Evolutionary conservation across 2,113 vertebrate species (phyloP), one percentile per base, ranked within the genome.

Genomic region (Apteryx mantelli): DNA sequence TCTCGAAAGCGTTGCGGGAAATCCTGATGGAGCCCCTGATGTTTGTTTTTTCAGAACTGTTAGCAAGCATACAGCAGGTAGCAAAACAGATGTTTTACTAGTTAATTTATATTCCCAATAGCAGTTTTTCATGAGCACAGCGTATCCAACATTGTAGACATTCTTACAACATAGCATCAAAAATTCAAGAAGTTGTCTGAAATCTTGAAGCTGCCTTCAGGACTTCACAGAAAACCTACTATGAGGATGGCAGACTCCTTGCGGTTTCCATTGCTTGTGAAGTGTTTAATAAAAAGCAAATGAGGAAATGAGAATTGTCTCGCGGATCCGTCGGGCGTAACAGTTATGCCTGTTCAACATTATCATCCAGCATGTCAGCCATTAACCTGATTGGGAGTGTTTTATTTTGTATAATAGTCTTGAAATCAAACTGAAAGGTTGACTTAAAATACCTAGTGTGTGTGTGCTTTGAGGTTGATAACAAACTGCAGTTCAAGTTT

Each of bases 401-500:
- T 96, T 89, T 73, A 70, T 90, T 97, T 79, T 79, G 81, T 94
- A 36, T 89, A 86, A 93, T 81, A 89, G 94, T 86, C 95, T 92
- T 93, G 75, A 95, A 97, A 97, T 97, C 94, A 96, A 68, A n/a
- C 97, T 85, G 95, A 89, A 95, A 58, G 82, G 36, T 90, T 97
- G 97, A 87, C 90, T 94, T 95, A 25, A 90, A 95, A 75, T 97
- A 94, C 96, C 78, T 90, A 97, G 91, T 88, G 65, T 75, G 48
- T 92, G 97, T 83, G 61, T 94, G 94, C 97, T 97, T 93, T 69
- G 91, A 94, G 95, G 95, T 88, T 97, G 97, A 98, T 98, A 98
- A 98, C 96, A 73, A 97, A 97, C 97, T 96, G 97, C 96, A 97
- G 79, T 98, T 97, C 96, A 86, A 96, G 97, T 96, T 97, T 96